Evolutionary conservation across 2,797 vertebrate genomes (phyloP), one percentile per base, ranked within the genome.

Genomic region (Huso huso): DNA sequence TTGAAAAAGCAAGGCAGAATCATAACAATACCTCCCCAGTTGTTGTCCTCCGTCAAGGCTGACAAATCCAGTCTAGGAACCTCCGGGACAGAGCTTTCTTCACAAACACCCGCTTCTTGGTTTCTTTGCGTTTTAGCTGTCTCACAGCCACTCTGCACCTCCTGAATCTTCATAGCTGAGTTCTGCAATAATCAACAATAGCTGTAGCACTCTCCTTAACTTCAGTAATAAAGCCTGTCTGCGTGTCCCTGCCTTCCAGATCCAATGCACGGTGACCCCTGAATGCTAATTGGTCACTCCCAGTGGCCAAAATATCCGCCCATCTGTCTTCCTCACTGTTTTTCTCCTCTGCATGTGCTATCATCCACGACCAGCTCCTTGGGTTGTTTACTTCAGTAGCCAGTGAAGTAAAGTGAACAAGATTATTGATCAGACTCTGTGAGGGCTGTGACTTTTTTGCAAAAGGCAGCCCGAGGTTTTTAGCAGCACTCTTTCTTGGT

Each of bases 101-200:
- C 91, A 51, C 87, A 89, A 70, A 83, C 81, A 62, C 88, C 90
- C 58, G 70, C 77, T 65, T 81, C 93, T 78, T 73, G 87, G 75
- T 68, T 92, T 86, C 55, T 88, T 76, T 82, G 86, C 71, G 78
- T 79, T 76, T 81, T 90, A 77, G 49, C 82, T 75, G 78, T 72
- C 78, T 95, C 95, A 75, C 90, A 88, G 66, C 81, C 68, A 71
- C 83, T 83, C 63, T 91, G 82, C 75, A 88, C 89, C 80, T 98
- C 96, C 88, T 94, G 95, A 78, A 99, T 98, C 91, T 97, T 98
- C 96, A 98, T 98, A 70, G 78, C 79, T 64, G 88, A 75, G 75
- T 83, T 88, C 95, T 94, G 89, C 76, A 92, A 76, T 72, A 71
- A 83, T 81, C 79, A 85, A 85, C 74, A 82, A 78, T 55, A 73